Percentiles rank a stretch among this genome's conserved stretches.
Evolutionary conservation across 2,888 invertebrate species (phyloP).

Genomic region (Torymus tubicola): DNA sequence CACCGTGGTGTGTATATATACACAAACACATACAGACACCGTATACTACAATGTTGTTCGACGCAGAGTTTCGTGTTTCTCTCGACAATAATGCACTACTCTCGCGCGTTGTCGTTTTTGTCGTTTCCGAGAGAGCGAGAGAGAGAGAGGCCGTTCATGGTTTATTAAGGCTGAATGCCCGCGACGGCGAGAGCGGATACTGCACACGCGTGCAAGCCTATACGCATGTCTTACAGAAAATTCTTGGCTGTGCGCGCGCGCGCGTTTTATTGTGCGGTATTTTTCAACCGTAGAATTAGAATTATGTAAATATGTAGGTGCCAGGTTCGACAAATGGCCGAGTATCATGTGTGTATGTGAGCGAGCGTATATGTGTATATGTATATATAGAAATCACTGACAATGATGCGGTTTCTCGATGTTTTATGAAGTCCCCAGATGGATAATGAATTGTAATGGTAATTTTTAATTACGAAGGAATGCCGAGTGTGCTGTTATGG

Average conservation of each 20-base stretch:
- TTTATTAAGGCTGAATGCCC: constrained; percentile 37
- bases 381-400: too few species aligned
- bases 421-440: too few species aligned
- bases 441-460: too few species aligned
- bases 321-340: too few species aligned
- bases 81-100: constrained; percentile 26
- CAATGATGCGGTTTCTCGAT: too few species aligned
- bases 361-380: too few species aligned
- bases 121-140: background rate
- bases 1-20: too few species aligned
- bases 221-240: too few species aligned
- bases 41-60: constrained; percentile 19
- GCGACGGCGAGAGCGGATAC: background rate
- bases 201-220: background rate
- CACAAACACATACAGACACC: background rate
- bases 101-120: constrained; percentile 20
- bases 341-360: too few species aligned
- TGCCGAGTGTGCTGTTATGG: too few species aligned
- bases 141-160: constrained; percentile 24
- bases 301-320: constrained; percentile 17
- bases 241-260: too few species aligned
- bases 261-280: background rate
- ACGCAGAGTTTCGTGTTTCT: constrained; percentile 21
- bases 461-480: too few species aligned
- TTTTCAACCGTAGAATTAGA: background rate